Percentiles rank a stretch among this genome's conserved stretches.
phyloP scores from a whole-genome alignment of 2,888 invertebrate species.

The Sarcophaga caerulescens region DNA sequence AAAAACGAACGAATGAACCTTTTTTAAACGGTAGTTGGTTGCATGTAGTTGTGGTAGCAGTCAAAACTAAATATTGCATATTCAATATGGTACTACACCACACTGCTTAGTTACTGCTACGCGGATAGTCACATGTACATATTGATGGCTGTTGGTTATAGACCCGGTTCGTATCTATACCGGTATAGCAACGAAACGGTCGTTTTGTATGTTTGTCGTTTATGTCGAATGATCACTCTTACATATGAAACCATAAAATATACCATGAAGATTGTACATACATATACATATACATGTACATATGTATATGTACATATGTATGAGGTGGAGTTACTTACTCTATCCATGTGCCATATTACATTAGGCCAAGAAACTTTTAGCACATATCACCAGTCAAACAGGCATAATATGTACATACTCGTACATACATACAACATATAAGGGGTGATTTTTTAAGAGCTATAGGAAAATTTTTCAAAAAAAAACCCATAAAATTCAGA shows the following conservation, averaged over 20 bases:
- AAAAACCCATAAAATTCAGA: too few relatives aligned
- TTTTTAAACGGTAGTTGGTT: conserved; percentile 74
- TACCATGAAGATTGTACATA: not conserved
- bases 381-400: not conserved
- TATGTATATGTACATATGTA: not conserved
- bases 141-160: conserved; percentile 16
- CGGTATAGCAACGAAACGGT: conserved; percentile 42
- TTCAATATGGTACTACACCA: not conserved
- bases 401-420: too few relatives aligned
- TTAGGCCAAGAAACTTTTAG: conserved; percentile 29
- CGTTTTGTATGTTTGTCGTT: not conserved
- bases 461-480: too few relatives aligned
- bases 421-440: too few relatives aligned
- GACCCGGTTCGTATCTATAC: conserved; percentile 36
- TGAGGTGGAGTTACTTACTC: not conserved
- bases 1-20: conserved; percentile 10
- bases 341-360: conserved; percentile 17
- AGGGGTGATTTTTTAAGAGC: too few relatives aligned
- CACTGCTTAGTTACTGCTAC: not conserved
- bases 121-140: not conserved
- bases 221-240: not conserved
- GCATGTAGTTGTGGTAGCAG: conserved; percentile 74
- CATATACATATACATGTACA: not conserved
- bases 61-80: conserved; percentile 60
- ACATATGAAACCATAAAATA: not conserved